Evolutionary conservation across 2,113 vertebrate genomes (phyloP).

Genomic region (Tachycineta bicolor): DNA sequence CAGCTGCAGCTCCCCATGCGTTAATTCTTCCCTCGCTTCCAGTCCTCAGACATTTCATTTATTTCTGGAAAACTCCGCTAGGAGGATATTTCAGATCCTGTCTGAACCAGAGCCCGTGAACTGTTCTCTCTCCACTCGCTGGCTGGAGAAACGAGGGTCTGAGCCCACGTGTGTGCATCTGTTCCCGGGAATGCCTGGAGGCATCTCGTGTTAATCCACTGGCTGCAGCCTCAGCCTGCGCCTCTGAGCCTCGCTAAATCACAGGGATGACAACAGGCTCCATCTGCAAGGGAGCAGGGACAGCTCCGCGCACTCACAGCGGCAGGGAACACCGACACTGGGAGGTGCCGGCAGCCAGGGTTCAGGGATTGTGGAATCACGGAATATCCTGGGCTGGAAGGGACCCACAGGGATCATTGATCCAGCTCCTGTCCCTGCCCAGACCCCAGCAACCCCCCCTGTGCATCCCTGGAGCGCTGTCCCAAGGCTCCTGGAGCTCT

Average conservation of each 20-base stretch:
- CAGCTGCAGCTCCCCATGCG: neutral
- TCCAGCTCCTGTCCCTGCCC: rapidly evolving
- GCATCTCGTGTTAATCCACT: neutral
- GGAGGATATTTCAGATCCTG: neutral
- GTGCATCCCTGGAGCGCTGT: neutral
- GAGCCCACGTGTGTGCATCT: neutral
- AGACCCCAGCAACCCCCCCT: neutral
- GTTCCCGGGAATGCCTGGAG: neutral
- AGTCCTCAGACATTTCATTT: neutral
- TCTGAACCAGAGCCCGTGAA: neutral
- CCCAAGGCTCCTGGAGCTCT: neutral
- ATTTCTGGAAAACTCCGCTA: neutral
- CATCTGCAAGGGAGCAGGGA: neutral
- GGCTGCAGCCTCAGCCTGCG: neutral
- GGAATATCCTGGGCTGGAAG: rapidly evolving
- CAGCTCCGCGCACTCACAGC: neutral
- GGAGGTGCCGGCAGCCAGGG: neutral
- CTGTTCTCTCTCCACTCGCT: neutral
- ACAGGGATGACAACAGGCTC: neutral
- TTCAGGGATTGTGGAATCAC: rapidly evolving
- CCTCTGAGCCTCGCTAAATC: neutral
- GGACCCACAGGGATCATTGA: neutral
- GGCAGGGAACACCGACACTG: neutral
- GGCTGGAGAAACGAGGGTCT: neutral
- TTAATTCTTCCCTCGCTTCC: neutral